Conservation (phyloP, 1,140 invertebrate genomes). For the Apis dorsata region DNA sequence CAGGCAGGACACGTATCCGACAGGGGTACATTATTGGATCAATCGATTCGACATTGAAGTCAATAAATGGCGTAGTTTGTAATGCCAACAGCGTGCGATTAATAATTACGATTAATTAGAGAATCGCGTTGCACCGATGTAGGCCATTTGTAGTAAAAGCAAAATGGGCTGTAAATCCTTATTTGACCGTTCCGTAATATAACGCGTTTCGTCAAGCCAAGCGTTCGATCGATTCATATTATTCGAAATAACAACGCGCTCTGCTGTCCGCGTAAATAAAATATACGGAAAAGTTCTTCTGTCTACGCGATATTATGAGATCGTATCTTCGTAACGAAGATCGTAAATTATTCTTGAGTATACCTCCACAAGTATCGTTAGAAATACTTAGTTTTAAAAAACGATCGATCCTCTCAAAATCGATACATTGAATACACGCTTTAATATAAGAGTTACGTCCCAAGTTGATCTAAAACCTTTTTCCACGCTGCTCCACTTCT, state of each 20-base stretch:
- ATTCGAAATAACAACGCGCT: not conserved
- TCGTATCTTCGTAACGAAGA: too few relatives aligned
- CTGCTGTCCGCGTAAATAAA: too few relatives aligned
- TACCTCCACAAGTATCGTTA: too few relatives aligned
- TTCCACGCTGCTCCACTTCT: not conserved
- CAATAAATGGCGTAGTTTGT: constrained; percentile 51
- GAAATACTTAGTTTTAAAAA: too few relatives aligned
- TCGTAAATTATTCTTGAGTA: too few relatives aligned
- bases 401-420: not conserved
- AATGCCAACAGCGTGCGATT: constrained; percentile 31
- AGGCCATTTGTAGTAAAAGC: constrained; percentile 9
- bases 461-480: constrained; percentile 20
- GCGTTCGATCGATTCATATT: not conserved
- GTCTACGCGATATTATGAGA: too few relatives aligned
- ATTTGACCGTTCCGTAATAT: not conserved
- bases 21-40: constrained; percentile 37
- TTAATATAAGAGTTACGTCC: constrained; percentile 16
- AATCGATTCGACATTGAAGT: constrained; percentile 40
- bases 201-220: not conserved
- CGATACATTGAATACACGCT: not conserved
- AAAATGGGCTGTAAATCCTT: constrained; percentile 19
- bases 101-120: constrained; percentile 51
- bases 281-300: too few relatives aligned
- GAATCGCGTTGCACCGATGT: not conserved
- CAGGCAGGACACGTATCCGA: constrained; percentile 36